Percentiles rank a stretch among this genome's conserved stretches.
phyloP scores from a whole-genome alignment of 2,888 invertebrate species.

The Idaea biselata region DNA sequence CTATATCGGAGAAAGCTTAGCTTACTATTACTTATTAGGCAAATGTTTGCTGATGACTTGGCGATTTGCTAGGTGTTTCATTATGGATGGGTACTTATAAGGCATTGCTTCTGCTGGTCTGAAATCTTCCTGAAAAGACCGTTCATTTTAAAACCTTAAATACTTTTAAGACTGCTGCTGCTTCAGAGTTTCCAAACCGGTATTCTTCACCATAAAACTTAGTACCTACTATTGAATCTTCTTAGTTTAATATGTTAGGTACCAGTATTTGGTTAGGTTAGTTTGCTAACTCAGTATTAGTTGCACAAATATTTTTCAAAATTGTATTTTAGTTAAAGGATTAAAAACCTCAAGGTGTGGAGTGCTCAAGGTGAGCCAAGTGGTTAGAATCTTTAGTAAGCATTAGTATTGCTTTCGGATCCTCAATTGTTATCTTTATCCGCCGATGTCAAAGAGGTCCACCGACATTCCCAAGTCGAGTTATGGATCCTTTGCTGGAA shows the following conservation, averaged over 20 bases:
- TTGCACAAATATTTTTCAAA: too few relatives aligned
- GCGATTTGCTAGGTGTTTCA: slow-evolving; percentile 20
- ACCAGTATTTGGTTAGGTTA: too few relatives aligned
- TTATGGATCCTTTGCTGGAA: neutral
- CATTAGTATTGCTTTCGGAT: neutral
- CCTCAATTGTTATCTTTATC: neutral
- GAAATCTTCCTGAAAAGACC: neutral
- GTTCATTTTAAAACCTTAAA: neutral
- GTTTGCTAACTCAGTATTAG: too few relatives aligned
- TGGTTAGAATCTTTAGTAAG: neutral
- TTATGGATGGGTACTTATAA: neutral
- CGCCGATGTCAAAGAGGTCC: neutral
- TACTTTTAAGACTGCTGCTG: too few relatives aligned
- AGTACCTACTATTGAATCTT: neutral
- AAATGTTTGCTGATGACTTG: slow-evolving; percentile 30
- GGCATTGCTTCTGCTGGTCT: neutral
- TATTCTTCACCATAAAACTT: neutral
- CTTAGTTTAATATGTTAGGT: too few relatives aligned
- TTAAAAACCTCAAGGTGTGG: too few relatives aligned
- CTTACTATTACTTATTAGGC: slow-evolving; percentile 18
- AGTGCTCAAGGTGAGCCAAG: neutral
- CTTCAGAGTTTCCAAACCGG: too few relatives aligned
- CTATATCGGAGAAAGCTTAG: slow-evolving; percentile 30
- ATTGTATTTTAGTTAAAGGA: too few relatives aligned
- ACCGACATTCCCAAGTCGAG: neutral